Conservation (phyloP, 1,140 invertebrate species). For the Zophobas morio region DNA sequence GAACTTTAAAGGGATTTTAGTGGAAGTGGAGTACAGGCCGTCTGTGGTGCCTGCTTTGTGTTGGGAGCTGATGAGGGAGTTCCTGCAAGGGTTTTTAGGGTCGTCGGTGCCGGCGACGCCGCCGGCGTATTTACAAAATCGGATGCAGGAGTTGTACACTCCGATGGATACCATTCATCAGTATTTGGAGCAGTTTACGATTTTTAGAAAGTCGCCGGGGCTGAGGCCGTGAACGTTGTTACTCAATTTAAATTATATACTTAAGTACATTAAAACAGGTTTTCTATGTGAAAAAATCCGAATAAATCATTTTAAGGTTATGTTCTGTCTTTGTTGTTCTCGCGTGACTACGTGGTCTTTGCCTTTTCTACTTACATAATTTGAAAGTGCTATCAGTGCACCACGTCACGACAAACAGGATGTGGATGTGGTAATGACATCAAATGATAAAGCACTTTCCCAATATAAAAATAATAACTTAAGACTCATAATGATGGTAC, state of each 20-base stretch:
- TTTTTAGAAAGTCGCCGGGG: conserved; percentile 83
- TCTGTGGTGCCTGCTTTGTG: conserved; percentile 89
- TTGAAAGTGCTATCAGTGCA: conserved; percentile 23
- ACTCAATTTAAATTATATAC: conserved; percentile 2
- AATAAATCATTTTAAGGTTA: conserved; percentile 8
- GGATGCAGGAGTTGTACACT: conserved; percentile 90
- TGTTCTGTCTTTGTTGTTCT: background rate
- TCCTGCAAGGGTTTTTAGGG: conserved; percentile 93
- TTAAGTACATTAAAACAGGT: too few relatives aligned
- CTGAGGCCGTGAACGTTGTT: conserved; percentile 60
- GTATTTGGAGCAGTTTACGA: conserved; percentile 95
- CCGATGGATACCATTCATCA: conserved; percentile 94
- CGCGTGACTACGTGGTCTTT: background rate
- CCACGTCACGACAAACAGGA: background rate
- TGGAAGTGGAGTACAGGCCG: conserved; percentile 96
- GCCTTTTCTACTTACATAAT: conserved; percentile 30
- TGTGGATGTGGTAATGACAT: background rate
- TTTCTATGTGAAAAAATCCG: too few relatives aligned
- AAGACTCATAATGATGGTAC: conserved; percentile 4
- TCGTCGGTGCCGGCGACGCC: conserved; percentile 77
- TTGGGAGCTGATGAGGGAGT: conserved; percentile 93
- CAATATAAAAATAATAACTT: background rate
- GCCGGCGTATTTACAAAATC: conserved; percentile 77
- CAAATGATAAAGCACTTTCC: conserved; percentile 24
- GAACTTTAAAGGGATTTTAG: conserved; percentile 94